These are phyloP conservation scores for Kryptolebias marmoratus DNA, from an alignment of 2,113 vertebrate genomes.

Conservation along the genomic window DNA sequence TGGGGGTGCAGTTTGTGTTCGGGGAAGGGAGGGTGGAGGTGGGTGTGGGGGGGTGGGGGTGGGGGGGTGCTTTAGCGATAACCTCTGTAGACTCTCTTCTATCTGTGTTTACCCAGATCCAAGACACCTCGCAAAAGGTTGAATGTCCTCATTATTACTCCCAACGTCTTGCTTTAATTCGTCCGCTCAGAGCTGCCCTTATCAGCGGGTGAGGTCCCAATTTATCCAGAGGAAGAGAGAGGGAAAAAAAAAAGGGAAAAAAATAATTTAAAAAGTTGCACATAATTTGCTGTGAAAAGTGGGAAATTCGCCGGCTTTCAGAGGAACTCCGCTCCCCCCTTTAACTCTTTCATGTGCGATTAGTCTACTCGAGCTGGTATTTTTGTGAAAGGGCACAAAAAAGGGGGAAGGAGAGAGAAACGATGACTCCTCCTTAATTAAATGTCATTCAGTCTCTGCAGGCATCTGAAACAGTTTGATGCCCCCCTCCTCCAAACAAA, in stretches of 20 bases:
- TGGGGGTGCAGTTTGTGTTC: constrained; percentile 71
- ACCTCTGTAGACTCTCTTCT: constrained; percentile 76
- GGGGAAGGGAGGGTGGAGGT: constrained; percentile 49
- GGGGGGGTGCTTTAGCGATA: constrained; percentile 64
- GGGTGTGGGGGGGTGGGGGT: constrained; percentile 55
- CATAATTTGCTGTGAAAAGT: constrained; percentile 76
- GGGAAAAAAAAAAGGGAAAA: not conserved
- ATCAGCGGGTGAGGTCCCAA: constrained; percentile 74
- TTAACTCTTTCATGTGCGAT: constrained; percentile 77
- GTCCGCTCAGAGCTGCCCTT: constrained; percentile 65
- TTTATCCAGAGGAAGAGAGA: constrained; percentile 67
- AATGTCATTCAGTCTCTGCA: constrained; percentile 72
- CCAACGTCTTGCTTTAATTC: constrained; percentile 66
- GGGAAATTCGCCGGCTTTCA: constrained; percentile 52
- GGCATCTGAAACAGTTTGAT: constrained; percentile 67
- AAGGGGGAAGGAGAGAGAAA: constrained; percentile 48
- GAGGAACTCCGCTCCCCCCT: not conserved
- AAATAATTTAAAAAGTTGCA: not conserved
- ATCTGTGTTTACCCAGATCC: constrained; percentile 79
- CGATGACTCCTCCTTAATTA: constrained; percentile 75
- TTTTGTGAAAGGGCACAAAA: constrained; percentile 68
- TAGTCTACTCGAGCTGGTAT: constrained; percentile 73
- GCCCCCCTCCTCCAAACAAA: constrained; percentile 44
- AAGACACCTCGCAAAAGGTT: constrained; percentile 70
- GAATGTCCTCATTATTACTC: constrained; percentile 75